phyloP scores from a whole-genome alignment of 1,140 invertebrate species.

The Platorchestia sp. region DNA sequence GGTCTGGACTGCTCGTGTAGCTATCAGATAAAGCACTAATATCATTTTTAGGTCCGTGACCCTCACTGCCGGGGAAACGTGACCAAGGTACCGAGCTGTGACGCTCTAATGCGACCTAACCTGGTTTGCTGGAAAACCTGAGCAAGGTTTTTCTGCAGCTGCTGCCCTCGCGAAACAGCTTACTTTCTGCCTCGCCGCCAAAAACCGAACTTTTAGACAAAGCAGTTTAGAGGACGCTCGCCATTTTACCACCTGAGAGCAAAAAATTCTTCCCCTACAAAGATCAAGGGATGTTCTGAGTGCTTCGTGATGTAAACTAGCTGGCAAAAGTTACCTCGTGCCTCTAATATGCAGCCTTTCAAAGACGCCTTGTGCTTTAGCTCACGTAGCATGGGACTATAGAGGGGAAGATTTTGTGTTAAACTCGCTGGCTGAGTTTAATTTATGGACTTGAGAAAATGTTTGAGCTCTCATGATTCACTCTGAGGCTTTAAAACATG shows the following conservation, averaged over 20 bases:
- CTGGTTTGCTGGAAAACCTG: background rate
- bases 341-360: background rate
- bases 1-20: background rate
- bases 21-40: constrained; percentile 19
- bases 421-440: background rate
- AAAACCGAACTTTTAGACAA: background rate
- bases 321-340: background rate
- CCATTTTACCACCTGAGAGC: background rate
- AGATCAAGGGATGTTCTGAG: constrained; percentile 6
- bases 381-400: background rate
- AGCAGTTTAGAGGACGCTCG: background rate
- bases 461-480: background rate
- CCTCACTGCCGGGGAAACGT: background rate
- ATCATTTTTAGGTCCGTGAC: constrained; percentile 7
- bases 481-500: background rate
- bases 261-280: background rate
- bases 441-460: background rate
- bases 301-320: background rate
- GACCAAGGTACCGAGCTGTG: constrained; percentile 20
- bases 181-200: background rate
- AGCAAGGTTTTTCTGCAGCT: background rate
- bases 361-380: background rate
- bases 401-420: background rate
- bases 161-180: background rate
- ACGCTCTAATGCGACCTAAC: constrained; percentile 28